Percentiles rank a stretch among this genome's conserved stretches.
These are phyloP conservation scores for Alethe castanea DNA, from an alignment of 2,113 vertebrate genomes.

Conservation along the genomic window DNA sequence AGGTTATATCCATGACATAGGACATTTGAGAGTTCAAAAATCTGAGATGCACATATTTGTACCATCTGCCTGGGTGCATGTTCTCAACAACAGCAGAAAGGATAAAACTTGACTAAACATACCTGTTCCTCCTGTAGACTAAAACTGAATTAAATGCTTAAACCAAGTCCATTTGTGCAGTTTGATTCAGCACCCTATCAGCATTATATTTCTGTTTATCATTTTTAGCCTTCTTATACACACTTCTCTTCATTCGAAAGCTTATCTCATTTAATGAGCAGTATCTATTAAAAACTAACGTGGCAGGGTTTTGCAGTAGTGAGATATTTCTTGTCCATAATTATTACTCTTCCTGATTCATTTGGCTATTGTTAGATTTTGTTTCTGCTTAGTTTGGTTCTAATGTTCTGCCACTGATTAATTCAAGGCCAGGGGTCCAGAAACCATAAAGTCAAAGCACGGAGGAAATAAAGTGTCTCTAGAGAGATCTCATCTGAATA, in stretches of 20 bases:
- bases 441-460: background rate
- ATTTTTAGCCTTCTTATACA: background rate
- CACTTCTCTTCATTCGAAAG: background rate
- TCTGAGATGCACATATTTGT: background rate
- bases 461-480: background rate
- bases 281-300: background rate
- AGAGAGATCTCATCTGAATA: background rate
- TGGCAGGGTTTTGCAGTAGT: background rate
- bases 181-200: background rate
- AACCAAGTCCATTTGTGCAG: background rate
- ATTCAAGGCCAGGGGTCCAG: rapidly evolving
- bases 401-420: background rate
- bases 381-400: background rate
- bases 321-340: background rate
- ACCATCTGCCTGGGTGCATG: background rate
- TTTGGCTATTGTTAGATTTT: background rate
- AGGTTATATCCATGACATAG: background rate
- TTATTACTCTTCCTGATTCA: background rate
- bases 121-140: background rate
- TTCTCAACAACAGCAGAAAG: background rate
- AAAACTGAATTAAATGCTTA: background rate
- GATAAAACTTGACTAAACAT: background rate
- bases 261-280: background rate
- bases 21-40: background rate
- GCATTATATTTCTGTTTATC: background rate